Evolutionary conservation across 2,797 vertebrate genomes (phyloP).

Genomic region (Leptatherina wallacei): DNA sequence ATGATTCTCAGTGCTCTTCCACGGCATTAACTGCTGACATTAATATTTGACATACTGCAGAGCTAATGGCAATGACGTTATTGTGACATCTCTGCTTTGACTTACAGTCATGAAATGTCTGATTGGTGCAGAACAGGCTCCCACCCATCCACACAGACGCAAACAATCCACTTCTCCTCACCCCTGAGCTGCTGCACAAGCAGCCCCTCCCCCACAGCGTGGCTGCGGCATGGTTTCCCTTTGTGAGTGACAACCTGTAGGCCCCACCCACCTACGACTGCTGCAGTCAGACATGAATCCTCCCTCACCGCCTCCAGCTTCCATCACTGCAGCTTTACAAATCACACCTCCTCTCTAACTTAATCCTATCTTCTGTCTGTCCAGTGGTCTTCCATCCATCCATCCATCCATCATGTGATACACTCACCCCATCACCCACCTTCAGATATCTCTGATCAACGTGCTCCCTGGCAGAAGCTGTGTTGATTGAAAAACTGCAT

Average conservation of each 20-base stretch:
- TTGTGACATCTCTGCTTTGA: slow-evolving; percentile 44
- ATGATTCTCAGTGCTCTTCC: slow-evolving; percentile 32
- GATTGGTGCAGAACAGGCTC: slow-evolving; percentile 56
- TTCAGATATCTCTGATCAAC: slow-evolving; percentile 21
- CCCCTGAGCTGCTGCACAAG: slow-evolving; percentile 55
- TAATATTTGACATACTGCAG: slow-evolving; percentile 63
- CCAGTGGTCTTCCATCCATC: slow-evolving; percentile 32
- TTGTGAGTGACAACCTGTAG: slow-evolving; percentile 63
- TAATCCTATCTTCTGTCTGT: slow-evolving; percentile 57
- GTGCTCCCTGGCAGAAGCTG: slow-evolving; percentile 10
- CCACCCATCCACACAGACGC: slow-evolving; percentile 10
- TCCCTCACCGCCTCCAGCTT: slow-evolving; percentile 26
- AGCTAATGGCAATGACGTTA: slow-evolving; percentile 39
- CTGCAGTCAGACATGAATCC: slow-evolving; percentile 75
- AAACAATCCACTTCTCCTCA: slow-evolving; percentile 42
- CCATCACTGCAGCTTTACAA: slow-evolving; percentile 69
- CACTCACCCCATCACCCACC: slow-evolving; percentile 8
- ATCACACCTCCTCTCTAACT: slow-evolving; percentile 59
- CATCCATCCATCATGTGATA: slow-evolving; percentile 24
- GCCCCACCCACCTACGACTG: slow-evolving; percentile 74
- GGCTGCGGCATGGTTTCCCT: slow-evolving; percentile 70
- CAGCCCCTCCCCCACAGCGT: slow-evolving; percentile 69
- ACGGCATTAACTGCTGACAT: slow-evolving; percentile 39
- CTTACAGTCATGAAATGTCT: slow-evolving; percentile 37
- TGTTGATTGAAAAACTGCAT: slow-evolving; percentile 12